Evolutionary conservation across 2,113 vertebrate species (phyloP).

Genomic region (Ibidorhyncha struthersii): DNA sequence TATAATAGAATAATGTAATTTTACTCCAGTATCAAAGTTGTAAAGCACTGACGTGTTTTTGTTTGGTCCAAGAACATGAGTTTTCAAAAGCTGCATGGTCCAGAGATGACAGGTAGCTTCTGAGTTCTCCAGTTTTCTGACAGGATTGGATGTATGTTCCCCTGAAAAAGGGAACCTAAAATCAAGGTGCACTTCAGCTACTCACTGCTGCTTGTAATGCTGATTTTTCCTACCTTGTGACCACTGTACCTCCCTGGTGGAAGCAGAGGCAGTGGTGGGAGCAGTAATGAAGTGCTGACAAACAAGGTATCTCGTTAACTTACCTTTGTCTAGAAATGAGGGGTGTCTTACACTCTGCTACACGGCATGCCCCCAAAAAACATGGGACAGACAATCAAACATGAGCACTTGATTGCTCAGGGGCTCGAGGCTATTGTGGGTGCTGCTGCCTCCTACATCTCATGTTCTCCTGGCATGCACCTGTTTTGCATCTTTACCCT

Average conservation of each 20-base stretch:
- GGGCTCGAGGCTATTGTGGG: background rate
- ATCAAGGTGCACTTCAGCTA: background rate
- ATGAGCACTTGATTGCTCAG: background rate
- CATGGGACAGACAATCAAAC: background rate
- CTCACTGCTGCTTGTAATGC: background rate
- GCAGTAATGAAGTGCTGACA: background rate
- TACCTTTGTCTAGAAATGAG: background rate
- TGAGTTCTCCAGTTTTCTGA: background rate
- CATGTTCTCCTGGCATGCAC: fast-evolving
- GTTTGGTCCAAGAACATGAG: background rate
- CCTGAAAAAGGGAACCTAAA: background rate
- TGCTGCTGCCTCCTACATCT: background rate
- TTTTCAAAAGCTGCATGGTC: background rate
- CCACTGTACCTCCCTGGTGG: background rate
- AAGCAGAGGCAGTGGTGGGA: background rate
- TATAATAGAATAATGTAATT: background rate
- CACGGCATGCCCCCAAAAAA: background rate
- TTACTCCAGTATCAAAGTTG: background rate
- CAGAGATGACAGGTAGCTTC: background rate
- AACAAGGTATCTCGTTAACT: background rate
- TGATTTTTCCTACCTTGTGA: background rate
- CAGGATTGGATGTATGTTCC: background rate
- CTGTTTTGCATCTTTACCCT: background rate
- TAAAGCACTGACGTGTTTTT: background rate
- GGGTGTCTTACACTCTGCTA: background rate